These are phyloP conservation scores for Drosophila sturtevanti DNA, from an alignment of 1,140 invertebrate species.

Conservation along the genomic window DNA sequence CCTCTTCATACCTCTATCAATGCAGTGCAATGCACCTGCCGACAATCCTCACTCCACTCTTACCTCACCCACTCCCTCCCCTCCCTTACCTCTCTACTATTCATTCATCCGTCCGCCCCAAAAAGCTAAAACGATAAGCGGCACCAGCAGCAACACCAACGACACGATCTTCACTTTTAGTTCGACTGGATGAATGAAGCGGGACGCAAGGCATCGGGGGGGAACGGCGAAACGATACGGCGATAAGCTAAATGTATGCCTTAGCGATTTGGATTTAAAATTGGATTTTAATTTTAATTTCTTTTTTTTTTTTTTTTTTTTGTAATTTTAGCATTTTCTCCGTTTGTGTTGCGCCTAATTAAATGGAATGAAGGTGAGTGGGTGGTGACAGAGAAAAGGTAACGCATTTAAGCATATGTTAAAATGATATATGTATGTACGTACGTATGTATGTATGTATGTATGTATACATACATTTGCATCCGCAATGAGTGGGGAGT, in stretches of 20 bases:
- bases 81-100: no score
- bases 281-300: slow-evolving; percentile 6
- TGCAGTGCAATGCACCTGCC: slow-evolving; percentile 22
- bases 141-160: background rate
- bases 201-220: background rate
- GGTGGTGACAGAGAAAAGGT: background rate
- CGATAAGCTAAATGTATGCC: background rate
- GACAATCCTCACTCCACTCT: background rate
- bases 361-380: slow-evolving; percentile 41
- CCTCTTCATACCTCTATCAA: slow-evolving; percentile 12
- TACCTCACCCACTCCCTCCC: background rate
- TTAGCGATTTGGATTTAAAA: background rate
- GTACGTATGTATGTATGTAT: background rate
- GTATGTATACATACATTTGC: slow-evolving; percentile 12
- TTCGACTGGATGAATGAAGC: no score
- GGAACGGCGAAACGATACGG: background rate
- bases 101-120: background rate
- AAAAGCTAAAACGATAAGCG: slow-evolving; percentile 1
- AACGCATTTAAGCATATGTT: slow-evolving; percentile 57
- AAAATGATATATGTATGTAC: slow-evolving; percentile 17
- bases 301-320: slow-evolving; percentile 13
- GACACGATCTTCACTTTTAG: slow-evolving; percentile 6
- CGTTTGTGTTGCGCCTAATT: slow-evolving; percentile 66
- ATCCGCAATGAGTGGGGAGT: slow-evolving; percentile 40
- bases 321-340: slow-evolving; percentile 40